These are phyloP conservation scores for Sepiola atlantica DNA, from an alignment of 2,888 invertebrate species.

Conservation along the genomic window DNA sequence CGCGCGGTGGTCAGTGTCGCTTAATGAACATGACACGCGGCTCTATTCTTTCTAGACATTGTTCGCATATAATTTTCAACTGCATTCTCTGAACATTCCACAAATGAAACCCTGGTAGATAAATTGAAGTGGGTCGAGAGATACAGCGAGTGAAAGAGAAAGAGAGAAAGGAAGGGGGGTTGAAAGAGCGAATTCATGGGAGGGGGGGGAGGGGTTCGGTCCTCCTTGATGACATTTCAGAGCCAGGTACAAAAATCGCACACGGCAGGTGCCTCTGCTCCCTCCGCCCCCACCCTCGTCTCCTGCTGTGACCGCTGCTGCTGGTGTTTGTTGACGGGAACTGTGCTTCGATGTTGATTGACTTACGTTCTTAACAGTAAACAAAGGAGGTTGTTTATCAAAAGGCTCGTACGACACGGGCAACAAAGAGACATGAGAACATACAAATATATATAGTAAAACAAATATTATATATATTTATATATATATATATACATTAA, in stretches of 20 bases:
- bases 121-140: too few relatives aligned
- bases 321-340: background rate
- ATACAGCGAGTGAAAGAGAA: background rate
- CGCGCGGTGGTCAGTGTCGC: too few relatives aligned
- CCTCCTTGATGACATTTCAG: background rate
- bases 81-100: too few relatives aligned
- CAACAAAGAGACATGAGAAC: background rate
- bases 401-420: background rate
- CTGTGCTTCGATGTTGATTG: background rate
- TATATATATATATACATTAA: background rate
- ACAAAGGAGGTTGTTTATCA: background rate
- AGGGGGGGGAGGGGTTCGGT: background rate
- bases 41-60: too few relatives aligned
- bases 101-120: too few relatives aligned
- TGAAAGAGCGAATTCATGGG: too few relatives aligned
- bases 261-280: background rate
- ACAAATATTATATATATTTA: too few relatives aligned
- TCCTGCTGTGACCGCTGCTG: background rate
- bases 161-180: background rate
- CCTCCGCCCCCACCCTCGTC: background rate
- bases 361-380: background rate
- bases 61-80: too few relatives aligned
- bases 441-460: too few relatives aligned
- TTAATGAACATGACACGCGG: too few relatives aligned
- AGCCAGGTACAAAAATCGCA: slow-evolving; percentile 24